Conservation (phyloP, 1,140 invertebrate genomes). For the Diplogasteroides magnus region DNA sequence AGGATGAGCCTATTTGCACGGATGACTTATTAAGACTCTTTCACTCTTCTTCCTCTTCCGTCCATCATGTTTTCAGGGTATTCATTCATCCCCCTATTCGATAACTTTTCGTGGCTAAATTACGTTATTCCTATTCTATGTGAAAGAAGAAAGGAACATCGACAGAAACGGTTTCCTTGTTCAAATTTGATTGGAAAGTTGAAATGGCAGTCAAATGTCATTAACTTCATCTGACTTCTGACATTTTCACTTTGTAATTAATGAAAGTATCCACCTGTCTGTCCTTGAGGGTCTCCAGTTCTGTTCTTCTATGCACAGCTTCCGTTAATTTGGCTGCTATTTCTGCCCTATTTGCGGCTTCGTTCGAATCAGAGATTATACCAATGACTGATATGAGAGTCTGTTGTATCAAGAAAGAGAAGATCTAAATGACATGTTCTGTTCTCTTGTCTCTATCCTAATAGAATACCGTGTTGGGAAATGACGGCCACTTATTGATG, state of each 20-base stretch:
- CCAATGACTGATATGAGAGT: conserved; percentile 43
- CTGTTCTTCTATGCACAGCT: conserved; percentile 49
- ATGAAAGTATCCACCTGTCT: conserved; percentile 30
- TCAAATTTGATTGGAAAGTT: too few species aligned
- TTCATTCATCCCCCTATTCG: too few species aligned
- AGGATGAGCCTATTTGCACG: too few species aligned
- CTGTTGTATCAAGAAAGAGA: conserved; percentile 49
- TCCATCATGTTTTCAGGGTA: too few species aligned
- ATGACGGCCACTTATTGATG: background rate
- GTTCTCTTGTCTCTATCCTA: background rate
- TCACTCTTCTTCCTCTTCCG: too few species aligned
- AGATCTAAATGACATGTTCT: conserved; percentile 30
- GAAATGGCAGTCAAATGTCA: background rate
- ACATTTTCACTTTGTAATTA: too few species aligned
- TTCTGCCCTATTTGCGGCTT: conserved; percentile 43
- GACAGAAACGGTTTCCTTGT: too few species aligned
- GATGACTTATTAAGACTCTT: too few species aligned
- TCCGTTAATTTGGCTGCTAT: conserved; percentile 49
- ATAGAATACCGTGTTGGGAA: background rate
- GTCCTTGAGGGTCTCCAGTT: conserved; percentile 50
- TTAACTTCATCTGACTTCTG: background rate
- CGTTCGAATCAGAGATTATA: conserved; percentile 49
- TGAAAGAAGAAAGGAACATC: too few species aligned
- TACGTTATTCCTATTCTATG: too few species aligned
- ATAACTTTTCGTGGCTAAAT: too few species aligned